Base-by-base conservation (phyloP, 1,140 invertebrate genomes). In the Orius insidiosus region DNA sequence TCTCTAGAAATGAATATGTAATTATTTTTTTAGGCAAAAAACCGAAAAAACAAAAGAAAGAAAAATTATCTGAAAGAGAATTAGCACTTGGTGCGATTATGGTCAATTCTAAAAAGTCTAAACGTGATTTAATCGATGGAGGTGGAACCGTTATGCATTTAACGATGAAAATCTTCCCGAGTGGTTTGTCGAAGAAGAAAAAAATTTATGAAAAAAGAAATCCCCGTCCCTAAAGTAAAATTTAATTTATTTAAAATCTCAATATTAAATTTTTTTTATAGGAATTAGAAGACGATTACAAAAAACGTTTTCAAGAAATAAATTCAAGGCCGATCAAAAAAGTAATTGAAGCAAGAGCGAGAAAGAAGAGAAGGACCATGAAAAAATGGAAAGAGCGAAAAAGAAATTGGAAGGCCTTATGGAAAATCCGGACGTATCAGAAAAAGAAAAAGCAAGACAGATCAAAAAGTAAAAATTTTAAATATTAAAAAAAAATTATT, bases 291-390 rank as follows among this genome's bases (percentile, higher is more conserved):
- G 68, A 76, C 5, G 80, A 86, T 49, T 85, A 85, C 54, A 72
- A 75, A 47, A 78, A 78, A 48, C 70, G 72, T 53, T 59, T 86
- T 14, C 77, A 85, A 64, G 90, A 93, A 52, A 75, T 98, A 4
- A 92, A 98, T 65, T 81, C 80, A 0, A 68, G 88, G 44, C 89
- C 95, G 10, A 94, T 98, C 38, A 98, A 98, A 63, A 99, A 98
- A 70, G 85, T 98, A 0, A 78, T 93, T 52, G 92, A 99, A 69
- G 96, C 96, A 0, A 98, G 96, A 62, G 87, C 89, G 0, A 76
- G 96, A 38, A 98, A 98, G 69, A 95, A 97, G 75, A 81, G 78
- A 59, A 78, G 87, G 52, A 77, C 84, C 36, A 61, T 84, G 40
- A 81, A 76, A 51, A 82, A 80, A 63, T 98, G 60, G 88, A 95